These are phyloP conservation scores for Oreochromis aureus DNA, from an alignment of 2,113 vertebrate genomes.

Conservation along the genomic window DNA sequence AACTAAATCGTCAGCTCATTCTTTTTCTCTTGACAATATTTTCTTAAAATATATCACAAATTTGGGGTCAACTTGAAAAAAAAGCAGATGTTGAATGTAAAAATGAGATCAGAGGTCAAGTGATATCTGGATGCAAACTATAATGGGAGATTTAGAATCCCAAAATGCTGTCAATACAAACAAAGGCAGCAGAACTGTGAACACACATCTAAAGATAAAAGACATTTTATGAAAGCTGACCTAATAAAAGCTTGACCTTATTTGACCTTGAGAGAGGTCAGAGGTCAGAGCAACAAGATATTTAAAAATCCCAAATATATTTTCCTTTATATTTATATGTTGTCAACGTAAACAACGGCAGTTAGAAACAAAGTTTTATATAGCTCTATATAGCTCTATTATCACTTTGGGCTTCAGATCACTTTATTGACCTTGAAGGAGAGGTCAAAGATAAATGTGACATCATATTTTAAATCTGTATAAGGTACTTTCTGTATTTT, in stretches of 20 bases:
- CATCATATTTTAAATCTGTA: neutral
- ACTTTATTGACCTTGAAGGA: neutral
- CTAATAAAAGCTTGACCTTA: neutral
- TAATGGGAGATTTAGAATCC: neutral
- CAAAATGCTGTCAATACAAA: neutral
- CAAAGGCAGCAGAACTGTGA: neutral
- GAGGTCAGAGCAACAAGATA: neutral
- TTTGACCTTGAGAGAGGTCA: neutral
- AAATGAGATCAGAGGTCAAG: neutral
- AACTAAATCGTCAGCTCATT: neutral
- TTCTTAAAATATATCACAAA: neutral
- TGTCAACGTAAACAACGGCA: fast-evolving
- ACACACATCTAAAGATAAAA: neutral
- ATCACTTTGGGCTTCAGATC: neutral
- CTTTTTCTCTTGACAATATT: neutral
- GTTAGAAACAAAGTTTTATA: neutral
- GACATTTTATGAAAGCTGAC: fast-evolving
- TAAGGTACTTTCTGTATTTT: neutral
- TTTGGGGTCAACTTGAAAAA: neutral
- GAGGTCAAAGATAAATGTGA: neutral
- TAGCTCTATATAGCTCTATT: neutral
- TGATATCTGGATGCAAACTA: neutral
- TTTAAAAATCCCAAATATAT: neutral
- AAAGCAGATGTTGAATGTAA: neutral
- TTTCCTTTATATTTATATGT: neutral